Conservation (phyloP, 2,113 vertebrate species). For the Cricetomys ansorgei region DNA sequence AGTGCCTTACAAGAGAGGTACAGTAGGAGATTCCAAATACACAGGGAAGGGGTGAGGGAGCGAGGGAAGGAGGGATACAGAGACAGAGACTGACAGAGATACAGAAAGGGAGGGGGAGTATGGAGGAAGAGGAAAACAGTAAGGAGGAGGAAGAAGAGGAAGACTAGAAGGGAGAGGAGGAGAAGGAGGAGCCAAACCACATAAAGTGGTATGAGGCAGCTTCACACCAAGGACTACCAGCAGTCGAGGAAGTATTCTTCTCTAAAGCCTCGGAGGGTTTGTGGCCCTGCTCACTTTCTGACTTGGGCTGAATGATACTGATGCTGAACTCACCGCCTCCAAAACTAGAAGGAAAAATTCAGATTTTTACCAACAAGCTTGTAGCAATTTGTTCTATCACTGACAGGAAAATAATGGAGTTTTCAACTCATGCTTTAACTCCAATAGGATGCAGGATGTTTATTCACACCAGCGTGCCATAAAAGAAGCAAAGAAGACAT, state of each 20-base stretch:
- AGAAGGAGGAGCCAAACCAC: no score
- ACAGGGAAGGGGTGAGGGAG: fast-evolving
- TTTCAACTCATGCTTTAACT: background rate
- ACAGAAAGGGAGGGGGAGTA: background rate
- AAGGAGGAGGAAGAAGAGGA: background rate
- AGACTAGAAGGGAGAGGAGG: background rate
- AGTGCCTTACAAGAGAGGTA: background rate
- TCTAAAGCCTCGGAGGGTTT: fast-evolving
- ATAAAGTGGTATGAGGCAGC: background rate
- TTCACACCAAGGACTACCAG: background rate
- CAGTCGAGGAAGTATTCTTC: background rate
- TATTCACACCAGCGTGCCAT: background rate
- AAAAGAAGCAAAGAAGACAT: background rate
- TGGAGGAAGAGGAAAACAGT: background rate
- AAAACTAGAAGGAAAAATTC: background rate
- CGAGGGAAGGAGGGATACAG: background rate
- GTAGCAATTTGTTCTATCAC: background rate
- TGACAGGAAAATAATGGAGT: background rate
- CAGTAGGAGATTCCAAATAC: background rate
- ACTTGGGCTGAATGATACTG: background rate
- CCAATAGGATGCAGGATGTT: background rate
- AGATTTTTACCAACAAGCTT: background rate
- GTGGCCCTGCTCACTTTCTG: background rate
- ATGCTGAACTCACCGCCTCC: background rate
- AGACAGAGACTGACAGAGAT: background rate